Percentiles rank a stretch among this genome's conserved stretches.
Evolutionary conservation across 2,797 vertebrate genomes (phyloP).

Genomic region (Phaenicophaeus curvirostris): DNA sequence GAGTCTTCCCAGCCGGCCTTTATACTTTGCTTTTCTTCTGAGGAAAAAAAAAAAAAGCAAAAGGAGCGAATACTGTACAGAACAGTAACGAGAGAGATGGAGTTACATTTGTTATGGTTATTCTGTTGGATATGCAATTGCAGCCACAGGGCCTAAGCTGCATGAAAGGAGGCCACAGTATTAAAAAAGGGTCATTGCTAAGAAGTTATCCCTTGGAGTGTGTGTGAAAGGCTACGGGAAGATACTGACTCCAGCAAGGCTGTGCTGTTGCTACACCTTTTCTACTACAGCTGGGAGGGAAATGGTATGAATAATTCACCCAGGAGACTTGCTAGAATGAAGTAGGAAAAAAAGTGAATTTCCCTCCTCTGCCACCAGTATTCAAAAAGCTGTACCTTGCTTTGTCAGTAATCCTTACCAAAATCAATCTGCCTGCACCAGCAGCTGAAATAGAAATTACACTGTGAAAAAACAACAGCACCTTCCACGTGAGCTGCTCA

Average conservation of each 20-base stretch:
- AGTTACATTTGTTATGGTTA: background rate
- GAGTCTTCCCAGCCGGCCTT: background rate
- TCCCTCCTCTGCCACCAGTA: background rate
- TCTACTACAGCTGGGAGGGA: background rate
- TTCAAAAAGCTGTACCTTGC: background rate
- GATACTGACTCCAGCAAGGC: background rate
- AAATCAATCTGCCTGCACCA: background rate
- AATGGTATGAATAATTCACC: background rate
- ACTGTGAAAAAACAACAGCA: background rate
- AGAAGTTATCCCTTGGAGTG: background rate
- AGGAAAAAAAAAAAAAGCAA: background rate
- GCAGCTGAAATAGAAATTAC: background rate
- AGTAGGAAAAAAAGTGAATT: background rate
- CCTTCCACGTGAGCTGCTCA: background rate
- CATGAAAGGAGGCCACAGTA: background rate
- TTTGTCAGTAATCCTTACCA: background rate
- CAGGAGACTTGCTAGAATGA: background rate
- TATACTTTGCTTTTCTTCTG: background rate
- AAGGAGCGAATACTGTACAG: background rate
- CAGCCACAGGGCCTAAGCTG: background rate
- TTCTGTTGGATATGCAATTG: background rate
- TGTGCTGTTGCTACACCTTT: background rate
- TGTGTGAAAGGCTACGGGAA: background rate
- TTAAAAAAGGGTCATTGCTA: background rate
- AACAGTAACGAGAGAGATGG: background rate